These are phyloP conservation scores for Xanthostigma xanthostigma DNA, from an alignment of 2,888 invertebrate genomes.

Conservation along the genomic window DNA sequence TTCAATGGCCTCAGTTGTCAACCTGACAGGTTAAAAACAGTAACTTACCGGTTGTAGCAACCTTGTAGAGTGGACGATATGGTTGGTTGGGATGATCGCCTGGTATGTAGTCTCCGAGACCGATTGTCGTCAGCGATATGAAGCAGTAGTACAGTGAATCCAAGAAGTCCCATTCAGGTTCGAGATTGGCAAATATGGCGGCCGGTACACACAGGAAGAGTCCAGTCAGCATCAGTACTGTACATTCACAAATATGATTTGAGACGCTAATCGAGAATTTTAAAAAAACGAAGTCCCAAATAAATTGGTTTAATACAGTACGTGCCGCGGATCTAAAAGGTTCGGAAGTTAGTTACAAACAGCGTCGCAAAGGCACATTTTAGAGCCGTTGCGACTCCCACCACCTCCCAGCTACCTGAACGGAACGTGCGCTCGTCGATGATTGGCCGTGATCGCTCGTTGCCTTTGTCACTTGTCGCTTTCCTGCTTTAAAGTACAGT, in stretches of 20 bases:
- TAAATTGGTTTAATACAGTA: no score
- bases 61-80: conserved; percentile 70
- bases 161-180: conserved; percentile 69
- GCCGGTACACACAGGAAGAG: conserved; percentile 65
- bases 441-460: no score
- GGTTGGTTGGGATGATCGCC: conserved; percentile 62
- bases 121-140: conserved; percentile 78
- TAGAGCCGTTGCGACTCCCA: no score
- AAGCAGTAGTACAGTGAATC: conserved; percentile 87
- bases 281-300: conserved; percentile 15
- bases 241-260: conserved; percentile 13
- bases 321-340: no score
- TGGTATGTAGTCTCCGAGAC: conserved; percentile 80
- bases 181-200: conserved; percentile 53
- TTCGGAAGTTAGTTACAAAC: no score
- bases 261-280: neutral
- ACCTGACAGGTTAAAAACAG: neutral
- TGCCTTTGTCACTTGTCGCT: no score
- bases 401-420: no score
- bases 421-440: no score
- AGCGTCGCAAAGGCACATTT: no score
- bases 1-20: no score
- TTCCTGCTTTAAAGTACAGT: no score
- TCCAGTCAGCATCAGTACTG: conserved; percentile 37
- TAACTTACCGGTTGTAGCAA: conserved; percentile 53